These are phyloP conservation scores for Hirtodrosophila duncani DNA, from an alignment of 2,888 invertebrate genomes.

Conservation along the genomic window DNA sequence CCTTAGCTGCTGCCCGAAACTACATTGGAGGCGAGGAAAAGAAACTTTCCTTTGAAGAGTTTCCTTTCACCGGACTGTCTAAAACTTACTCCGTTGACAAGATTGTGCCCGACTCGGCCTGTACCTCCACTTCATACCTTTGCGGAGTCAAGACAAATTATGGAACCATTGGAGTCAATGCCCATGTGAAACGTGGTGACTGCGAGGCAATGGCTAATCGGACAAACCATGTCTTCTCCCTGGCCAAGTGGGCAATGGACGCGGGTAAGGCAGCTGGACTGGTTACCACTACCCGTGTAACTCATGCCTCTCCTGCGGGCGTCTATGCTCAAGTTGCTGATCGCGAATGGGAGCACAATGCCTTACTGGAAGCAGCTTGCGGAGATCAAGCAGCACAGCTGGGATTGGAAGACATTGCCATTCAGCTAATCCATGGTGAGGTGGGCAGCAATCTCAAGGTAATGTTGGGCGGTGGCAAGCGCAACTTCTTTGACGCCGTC, in stretches of 20 bases:
- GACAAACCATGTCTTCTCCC: slow-evolving; percentile 82
- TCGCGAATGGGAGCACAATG: slow-evolving; percentile 86
- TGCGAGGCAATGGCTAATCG: slow-evolving; percentile 81
- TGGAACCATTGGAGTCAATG: slow-evolving; percentile 87
- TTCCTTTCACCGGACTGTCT: slow-evolving; percentile 86
- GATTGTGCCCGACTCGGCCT: slow-evolving; percentile 90
- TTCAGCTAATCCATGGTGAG: slow-evolving; percentile 83
- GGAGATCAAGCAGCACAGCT: slow-evolving; percentile 77
- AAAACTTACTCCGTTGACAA: slow-evolving; percentile 86
- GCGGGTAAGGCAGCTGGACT: slow-evolving; percentile 82
- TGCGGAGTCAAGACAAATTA: slow-evolving; percentile 88
- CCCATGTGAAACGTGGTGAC: slow-evolving; percentile 82
- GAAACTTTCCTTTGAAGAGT: slow-evolving; percentile 85
- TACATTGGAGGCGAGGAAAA: slow-evolving; percentile 87
- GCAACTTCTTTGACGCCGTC: slow-evolving; percentile 82
- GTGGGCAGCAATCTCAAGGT: slow-evolving; percentile 86
- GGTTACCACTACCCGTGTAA: slow-evolving; percentile 88
- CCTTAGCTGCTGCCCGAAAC: slow-evolving; percentile 86
- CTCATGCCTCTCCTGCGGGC: slow-evolving; percentile 87
- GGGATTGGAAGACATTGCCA: slow-evolving; percentile 84
- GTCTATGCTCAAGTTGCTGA: slow-evolving; percentile 83
- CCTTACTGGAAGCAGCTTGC: slow-evolving; percentile 79
- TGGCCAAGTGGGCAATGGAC: slow-evolving; percentile 85
- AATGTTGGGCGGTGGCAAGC: slow-evolving; percentile 87
- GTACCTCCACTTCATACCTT: slow-evolving; percentile 88